Base-by-base conservation (phyloP, 2,113 vertebrate species). In the Lepus americanus region DNA sequence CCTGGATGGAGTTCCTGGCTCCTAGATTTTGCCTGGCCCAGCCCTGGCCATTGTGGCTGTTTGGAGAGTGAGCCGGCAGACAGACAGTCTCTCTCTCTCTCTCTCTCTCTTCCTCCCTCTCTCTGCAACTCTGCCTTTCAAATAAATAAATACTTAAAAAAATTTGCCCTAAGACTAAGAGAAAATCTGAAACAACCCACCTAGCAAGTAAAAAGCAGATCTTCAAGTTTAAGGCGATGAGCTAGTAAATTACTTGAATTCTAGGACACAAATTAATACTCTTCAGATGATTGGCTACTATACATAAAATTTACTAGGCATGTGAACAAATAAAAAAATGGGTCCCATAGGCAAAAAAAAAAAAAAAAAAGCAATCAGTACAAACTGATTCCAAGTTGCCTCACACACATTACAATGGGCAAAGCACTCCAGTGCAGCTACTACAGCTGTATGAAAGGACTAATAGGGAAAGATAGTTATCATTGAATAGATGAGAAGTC, bases 271-370 rank as follows among this genome's bases (percentile, higher is more conserved):
- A 90, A 4, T 59, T 53, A 82, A 23, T 87, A 81, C 14, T 74
- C 61, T 90, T 74, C n/a, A 86, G 61, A 77, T 31, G 39, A 94
- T 70, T 23, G 7, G 55, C 61, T n/a, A 67, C 22, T 44, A 80
- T 55, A 55, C n/a, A 69, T 76, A 81, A 76, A 61, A 74, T 80
- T 69, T 83, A 59, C 53, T 53, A 81, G 36, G n/a, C 67, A 53
- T 44, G n/a, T 53, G 74, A 85, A 85, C 20, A 85, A 85, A 80
- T 16, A 85, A 80, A 16, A 69, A 80, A 61, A 89, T 88, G n/a
- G 27, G 49, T 74, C 2, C 49, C 22, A 59, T 0, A 72, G 55
- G 61, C 31, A 79, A 84, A 67, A 67, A 17, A 59, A 20, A 69
- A 67, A 59, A 59, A 20, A 69, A 77, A 66, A 73, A 55, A 80